Evolutionary conservation across 2,888 invertebrate species (phyloP), one percentile per base, ranked within the genome.

Genomic region (Argyra leucocephala): DNA sequence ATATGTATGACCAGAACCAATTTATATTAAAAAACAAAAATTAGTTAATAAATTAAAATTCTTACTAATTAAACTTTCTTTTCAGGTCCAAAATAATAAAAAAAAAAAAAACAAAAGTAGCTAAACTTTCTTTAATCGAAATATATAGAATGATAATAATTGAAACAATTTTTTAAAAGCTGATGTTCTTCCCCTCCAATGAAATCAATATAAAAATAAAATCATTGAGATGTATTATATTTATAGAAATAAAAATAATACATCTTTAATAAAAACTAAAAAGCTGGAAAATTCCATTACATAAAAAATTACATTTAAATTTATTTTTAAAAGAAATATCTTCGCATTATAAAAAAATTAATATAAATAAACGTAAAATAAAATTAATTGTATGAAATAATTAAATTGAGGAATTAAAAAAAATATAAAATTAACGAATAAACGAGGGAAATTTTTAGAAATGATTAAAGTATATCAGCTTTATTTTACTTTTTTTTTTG

Each of bases 101-200:
- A 3, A 7, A 69, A n/a, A 12, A 36, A 22, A 68, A 73, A 59
- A 23, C 15, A 68, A 69, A 69, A 68, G 69, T 69, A 66, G 69
- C 67, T 70, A 62, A 66, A 67, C 65, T 67, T 67, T 69, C 68
- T 70, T 69, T 22, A 64, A 66, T 31, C 22, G 58, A 58, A 22
- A 22, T 22, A 58, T 48, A 5, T 48, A 48, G 48, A 48, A 22
- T 58, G 21, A 58, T 58, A 22, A 22, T 24, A 61, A 61, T n/a
- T 22, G 4, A n/a, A 26, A 61, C 21, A 61, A 61, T 69, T 68
- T 73, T 74, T 75, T 73, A 70, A 74, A 73, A 70, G 74, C 72
- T 74, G 75, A 75, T 74, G 73, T 75, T 74, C 73, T 74, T 74
- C 71, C 73, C 73, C 71, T 71, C 69, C 72, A 68, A 69, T 66